Evolutionary conservation across 2,888 invertebrate species (phyloP).

Genomic region (Rhamphomyia laevipes): DNA sequence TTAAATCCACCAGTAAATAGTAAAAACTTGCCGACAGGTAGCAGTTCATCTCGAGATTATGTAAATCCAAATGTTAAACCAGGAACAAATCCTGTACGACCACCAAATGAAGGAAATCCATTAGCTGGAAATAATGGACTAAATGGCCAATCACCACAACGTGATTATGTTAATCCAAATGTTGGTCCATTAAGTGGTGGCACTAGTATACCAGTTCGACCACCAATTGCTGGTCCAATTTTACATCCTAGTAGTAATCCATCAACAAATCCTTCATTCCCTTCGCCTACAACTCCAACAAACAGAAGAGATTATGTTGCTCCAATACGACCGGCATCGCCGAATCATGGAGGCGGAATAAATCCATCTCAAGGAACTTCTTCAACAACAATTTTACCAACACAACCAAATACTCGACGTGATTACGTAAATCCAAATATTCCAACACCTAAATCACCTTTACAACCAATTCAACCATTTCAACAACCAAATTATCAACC

Average conservation of each 20-base stretch:
- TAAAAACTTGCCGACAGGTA: background rate
- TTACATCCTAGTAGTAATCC: background rate
- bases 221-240: background rate
- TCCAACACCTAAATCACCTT: background rate
- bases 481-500: background rate
- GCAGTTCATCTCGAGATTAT: background rate
- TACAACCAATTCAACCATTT: background rate
- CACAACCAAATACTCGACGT: background rate
- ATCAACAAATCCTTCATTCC: background rate
- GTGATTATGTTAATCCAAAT: conserved; percentile 10
- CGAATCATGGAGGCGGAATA: background rate
- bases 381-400: background rate
- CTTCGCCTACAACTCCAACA: conserved; percentile 1
- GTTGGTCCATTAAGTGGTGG: background rate
- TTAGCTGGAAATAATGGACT: background rate
- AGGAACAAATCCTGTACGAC: conserved; percentile 31
- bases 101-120: conserved; percentile 8
- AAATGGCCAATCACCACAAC: background rate
- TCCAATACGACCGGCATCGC: background rate
- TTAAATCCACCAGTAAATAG: background rate
- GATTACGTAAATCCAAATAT: conserved; percentile 9
- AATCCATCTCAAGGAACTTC: background rate
- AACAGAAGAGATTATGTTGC: conserved; percentile 1
- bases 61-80: background rate
- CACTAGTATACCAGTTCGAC: background rate